These are phyloP conservation scores for Dexiosoma caninum DNA, from an alignment of 2,888 invertebrate genomes.

Conservation along the genomic window DNA sequence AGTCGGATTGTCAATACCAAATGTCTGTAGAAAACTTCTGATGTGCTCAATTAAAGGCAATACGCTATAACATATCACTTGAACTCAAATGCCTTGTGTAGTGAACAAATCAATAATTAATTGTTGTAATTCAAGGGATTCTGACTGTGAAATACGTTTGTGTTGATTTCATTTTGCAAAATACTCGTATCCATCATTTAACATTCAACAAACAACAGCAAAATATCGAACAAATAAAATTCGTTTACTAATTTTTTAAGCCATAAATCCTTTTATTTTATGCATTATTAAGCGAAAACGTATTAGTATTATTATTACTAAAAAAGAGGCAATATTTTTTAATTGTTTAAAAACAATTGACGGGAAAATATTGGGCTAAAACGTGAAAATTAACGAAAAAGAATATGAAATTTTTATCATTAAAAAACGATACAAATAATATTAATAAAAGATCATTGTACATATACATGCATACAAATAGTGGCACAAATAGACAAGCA, in stretches of 20 bases:
- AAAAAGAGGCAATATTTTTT: conserved; percentile 59
- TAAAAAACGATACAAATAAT: background rate
- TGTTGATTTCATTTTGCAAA: background rate
- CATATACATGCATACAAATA: background rate
- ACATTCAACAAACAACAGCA: background rate
- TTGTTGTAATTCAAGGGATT: background rate
- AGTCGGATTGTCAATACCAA: no score
- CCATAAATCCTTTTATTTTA: conserved; percentile 60
- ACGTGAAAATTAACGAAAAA: conserved; percentile 28
- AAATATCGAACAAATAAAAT: background rate
- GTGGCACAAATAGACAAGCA: no score
- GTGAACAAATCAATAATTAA: background rate
- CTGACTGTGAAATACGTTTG: background rate
- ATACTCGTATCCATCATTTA: background rate
- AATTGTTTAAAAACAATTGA: conserved; percentile 61
- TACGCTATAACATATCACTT: no score
- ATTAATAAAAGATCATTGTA: conserved; percentile 17
- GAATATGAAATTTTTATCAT: conserved; percentile 21
- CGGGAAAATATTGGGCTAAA: conserved; percentile 48
- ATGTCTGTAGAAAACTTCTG: no score
- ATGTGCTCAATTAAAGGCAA: no score
- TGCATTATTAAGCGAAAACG: conserved; percentile 57
- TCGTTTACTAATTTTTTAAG: conserved; percentile 34
- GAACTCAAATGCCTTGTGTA: background rate
- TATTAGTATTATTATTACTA: conserved; percentile 22